phyloP scores from a whole-genome alignment of 2,888 invertebrate genomes.

The Campaea margaritaria region DNA sequence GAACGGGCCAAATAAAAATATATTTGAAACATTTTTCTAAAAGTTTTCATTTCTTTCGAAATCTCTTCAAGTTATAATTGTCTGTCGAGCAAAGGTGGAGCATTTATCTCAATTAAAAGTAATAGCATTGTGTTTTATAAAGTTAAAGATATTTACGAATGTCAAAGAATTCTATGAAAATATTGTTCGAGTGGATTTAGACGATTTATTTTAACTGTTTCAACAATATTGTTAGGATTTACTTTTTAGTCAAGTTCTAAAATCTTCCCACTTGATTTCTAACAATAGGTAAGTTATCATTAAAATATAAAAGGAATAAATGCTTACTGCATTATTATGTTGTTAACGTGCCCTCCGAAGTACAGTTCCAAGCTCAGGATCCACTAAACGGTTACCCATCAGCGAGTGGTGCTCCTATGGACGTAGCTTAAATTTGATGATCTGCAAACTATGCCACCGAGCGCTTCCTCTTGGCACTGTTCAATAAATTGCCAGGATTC shows the following conservation, averaged over 20 bases:
- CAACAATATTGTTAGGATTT: not conserved
- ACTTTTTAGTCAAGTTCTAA: not conserved
- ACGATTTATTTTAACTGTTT: constrained; percentile 2
- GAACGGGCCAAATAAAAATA: constrained; percentile 30
- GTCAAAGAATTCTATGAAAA: not conserved
- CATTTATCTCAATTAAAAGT: constrained; percentile 36
- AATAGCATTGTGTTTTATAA: constrained; percentile 21
- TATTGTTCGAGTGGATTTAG: constrained; percentile 1
- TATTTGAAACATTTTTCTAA: constrained; percentile 22
- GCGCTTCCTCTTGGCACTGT: constrained; percentile 1
- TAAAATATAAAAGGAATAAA: too few relatives aligned
- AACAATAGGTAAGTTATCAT: not conserved
- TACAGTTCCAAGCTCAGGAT: too few relatives aligned
- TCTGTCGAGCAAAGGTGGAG: constrained; percentile 21
- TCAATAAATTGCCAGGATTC: constrained; percentile 23
- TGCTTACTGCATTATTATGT: too few relatives aligned
- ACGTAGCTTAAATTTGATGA: too few relatives aligned
- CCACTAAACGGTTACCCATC: too few relatives aligned
- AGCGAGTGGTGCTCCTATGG: too few relatives aligned
- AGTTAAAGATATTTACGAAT: constrained; percentile 4
- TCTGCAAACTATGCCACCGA: too few relatives aligned
- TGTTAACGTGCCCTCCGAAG: too few relatives aligned
- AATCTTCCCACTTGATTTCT: not conserved
- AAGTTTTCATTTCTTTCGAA: constrained; percentile 34
- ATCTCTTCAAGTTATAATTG: constrained; percentile 41